These are phyloP conservation scores for Drosophila auraria DNA, from an alignment of 1,140 invertebrate species.

Conservation along the genomic window DNA sequence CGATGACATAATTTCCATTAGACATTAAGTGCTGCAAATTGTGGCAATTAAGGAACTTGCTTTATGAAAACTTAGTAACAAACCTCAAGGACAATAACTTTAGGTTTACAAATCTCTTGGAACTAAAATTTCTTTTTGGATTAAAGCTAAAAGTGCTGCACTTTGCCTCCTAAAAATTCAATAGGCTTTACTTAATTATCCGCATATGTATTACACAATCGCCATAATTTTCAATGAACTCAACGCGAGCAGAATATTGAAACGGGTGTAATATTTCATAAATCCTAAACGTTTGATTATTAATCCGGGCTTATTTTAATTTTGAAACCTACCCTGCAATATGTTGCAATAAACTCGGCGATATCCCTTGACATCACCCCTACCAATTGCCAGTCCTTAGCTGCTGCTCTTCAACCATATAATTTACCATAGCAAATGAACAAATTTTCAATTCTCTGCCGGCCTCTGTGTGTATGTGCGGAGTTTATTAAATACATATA, in stretches of 20 bases:
- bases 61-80: no score
- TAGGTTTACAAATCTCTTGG: no score
- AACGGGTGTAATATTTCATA: constrained; percentile 31
- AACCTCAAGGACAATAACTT: no score
- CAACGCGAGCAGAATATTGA: constrained; percentile 4
- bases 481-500: constrained; percentile 70
- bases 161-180: no score
- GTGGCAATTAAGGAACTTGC: neutral
- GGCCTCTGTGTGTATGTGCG: neutral
- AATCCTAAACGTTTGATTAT: constrained; percentile 24
- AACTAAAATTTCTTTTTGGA: no score
- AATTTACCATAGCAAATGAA: constrained; percentile 65
- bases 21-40: neutral
- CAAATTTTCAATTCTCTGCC: constrained; percentile 41
- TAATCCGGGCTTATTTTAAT: constrained; percentile 35
- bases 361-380: constrained; percentile 2
- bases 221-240: neutral
- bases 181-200: neutral
- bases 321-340: constrained; percentile 30
- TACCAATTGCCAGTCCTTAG: neutral
- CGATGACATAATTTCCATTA: constrained; percentile 15
- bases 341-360: constrained; percentile 21
- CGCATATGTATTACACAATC: neutral
- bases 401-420: constrained; percentile 35
- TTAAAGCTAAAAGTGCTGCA: no score